Base-by-base conservation (phyloP, 1,140 invertebrate genomes). In the Anastatus disparis region DNA sequence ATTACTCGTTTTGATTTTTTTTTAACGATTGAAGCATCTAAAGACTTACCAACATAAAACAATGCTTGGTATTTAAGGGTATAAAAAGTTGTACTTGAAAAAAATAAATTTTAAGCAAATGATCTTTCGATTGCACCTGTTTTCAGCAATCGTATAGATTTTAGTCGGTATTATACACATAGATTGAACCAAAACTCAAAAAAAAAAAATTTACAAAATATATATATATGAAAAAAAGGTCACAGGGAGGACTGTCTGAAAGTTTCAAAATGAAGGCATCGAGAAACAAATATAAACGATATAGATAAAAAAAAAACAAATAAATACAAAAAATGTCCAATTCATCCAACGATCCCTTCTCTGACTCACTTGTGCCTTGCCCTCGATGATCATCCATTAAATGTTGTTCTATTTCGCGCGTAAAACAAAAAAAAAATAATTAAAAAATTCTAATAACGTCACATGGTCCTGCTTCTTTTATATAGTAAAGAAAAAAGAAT, bases 301-400 rank as follows among this genome's bases (percentile, higher is more conserved):
- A 38, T 26, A 67, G 42, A 27, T 9, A 38, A 46, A 44, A 17
- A 52, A 50, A 13, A n/a, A 24, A 58, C 10, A 3, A 38, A 40
- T 15, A 3, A 58, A 58, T 58, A 40, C 26, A 55, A 55, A 46
- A 70, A 70, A 38, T 24, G 17, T 63, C 35, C 38, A 63, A 29
- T 27, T 35, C 29, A 63, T 48, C 42, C 10, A 64, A 64, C 29
- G 52, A 53, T 31, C 59, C 53, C 31, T 59, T 73, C 63, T 79
- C 75, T 76, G 65, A 82, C 73, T 80, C 77, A 82, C 80, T 78
- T 78, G 80, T 82, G 78, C 80, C 78, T 81, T 82, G 79, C 72
- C 76, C 76, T 81, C 72, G 66, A 64, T 56, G 29, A 77, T 77
- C 70, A 79, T 76, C 61, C 71, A 67, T 75, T 62, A 52, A 76